These are phyloP conservation scores for Peromyscus attwateri DNA, from an alignment of 2,797 vertebrate species.

Conservation along the genomic window DNA sequence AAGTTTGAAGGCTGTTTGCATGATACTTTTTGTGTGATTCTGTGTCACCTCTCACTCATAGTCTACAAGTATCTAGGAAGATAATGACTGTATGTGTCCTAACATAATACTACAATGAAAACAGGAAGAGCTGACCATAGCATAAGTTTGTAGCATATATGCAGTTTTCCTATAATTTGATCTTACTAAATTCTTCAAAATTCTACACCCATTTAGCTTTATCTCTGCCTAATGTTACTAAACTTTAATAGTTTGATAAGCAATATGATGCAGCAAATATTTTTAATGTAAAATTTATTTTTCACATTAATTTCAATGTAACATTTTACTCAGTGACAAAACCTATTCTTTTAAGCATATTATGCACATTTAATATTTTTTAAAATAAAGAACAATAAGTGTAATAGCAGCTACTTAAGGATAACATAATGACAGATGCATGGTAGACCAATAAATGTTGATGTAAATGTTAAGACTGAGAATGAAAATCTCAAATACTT, in stretches of 20 bases:
- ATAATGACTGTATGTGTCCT: neutral
- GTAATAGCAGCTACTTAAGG: neutral
- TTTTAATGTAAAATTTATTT: neutral
- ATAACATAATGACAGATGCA: neutral
- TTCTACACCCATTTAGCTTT: neutral
- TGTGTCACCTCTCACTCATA: neutral
- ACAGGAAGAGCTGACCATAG: neutral
- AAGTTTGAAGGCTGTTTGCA: neutral
- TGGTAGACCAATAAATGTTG: neutral
- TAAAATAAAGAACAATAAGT: neutral
- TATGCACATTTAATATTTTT: neutral
- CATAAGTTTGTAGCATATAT: neutral
- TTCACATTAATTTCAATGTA: neutral
- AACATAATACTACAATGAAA: neutral
- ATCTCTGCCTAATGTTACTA: neutral
- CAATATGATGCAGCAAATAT: neutral
- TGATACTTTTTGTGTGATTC: neutral
- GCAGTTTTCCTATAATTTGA: neutral
- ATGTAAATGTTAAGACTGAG: neutral
- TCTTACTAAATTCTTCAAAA: neutral
- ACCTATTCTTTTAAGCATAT: neutral
- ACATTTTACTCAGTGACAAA: neutral
- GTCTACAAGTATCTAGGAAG: neutral
- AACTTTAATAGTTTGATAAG: neutral
- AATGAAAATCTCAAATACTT: neutral